Percentiles rank a stretch among this genome's conserved stretches.
phyloP scores from a whole-genome alignment of 1,140 invertebrate species.

The Trachelipus rathkii region DNA sequence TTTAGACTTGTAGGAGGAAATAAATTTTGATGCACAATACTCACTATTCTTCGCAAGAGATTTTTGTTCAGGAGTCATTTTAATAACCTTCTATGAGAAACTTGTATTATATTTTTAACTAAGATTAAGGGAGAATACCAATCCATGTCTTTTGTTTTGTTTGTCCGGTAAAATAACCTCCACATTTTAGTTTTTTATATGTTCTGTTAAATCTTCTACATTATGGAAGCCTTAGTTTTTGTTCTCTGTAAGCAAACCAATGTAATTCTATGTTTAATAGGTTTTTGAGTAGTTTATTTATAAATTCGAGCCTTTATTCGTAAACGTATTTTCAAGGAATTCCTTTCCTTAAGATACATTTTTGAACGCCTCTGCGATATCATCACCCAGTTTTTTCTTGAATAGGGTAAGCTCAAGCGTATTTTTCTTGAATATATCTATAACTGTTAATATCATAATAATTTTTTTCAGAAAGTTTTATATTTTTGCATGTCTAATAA shows the following conservation, averaged over 20 bases:
- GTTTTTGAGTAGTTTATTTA: slow-evolving; percentile 45
- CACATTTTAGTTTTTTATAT: slow-evolving; percentile 46
- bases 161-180: slow-evolving; percentile 46
- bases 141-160: slow-evolving; percentile 44
- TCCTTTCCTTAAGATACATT: too few species aligned
- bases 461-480: too few species aligned
- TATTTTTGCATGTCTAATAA: too few species aligned
- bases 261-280: slow-evolving; percentile 30
- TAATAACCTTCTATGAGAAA: slow-evolving; percentile 41
- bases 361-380: too few species aligned
- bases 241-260: slow-evolving; percentile 40
- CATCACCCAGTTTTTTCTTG: too few species aligned
- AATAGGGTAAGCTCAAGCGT: too few species aligned
- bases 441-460: too few species aligned
- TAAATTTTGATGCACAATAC: not conserved
- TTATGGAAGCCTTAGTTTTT: slow-evolving; percentile 47
- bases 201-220: slow-evolving; percentile 48
- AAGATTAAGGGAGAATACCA: slow-evolving; percentile 42
- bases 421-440: too few species aligned
- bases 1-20: not conserved
- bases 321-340: slow-evolving; percentile 50
- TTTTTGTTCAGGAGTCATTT: slow-evolving; percentile 30
- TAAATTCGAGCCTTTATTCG: slow-evolving; percentile 53
- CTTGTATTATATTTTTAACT: slow-evolving; percentile 45
- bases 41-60: not conserved